Base-by-base conservation (phyloP, 2,888 invertebrate species). In the Priocnemis perturbator region DNA sequence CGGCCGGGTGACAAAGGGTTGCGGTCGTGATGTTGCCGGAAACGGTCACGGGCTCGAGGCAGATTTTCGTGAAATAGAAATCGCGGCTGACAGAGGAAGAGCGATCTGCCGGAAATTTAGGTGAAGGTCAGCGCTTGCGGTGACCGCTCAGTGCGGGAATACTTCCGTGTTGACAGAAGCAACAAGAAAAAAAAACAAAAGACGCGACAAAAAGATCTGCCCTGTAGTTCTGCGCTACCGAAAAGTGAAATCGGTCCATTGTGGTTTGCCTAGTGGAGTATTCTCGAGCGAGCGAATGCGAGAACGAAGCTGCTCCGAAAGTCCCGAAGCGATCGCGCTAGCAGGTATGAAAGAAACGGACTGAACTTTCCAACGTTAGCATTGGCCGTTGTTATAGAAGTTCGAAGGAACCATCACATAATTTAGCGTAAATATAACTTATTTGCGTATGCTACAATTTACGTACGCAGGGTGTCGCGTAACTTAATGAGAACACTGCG, bases 21-120 rank as follows among this genome's bases (percentile, higher is more conserved):
- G 87, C 71, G 87, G 86, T 83, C 77, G 68, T 57, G 69, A 57
- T 82, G 81, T 85, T 86, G 84, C 78, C 83, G 83, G 81, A 85
- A 85, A 83, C 68, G 68, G 69, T 74, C 74, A 71, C 68, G 73
- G 66, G 19, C 17, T 64, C 20, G 11, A 17, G 21, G 14, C 21
- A 45, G 17, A 71, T 55, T 56, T 56, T 44, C 50, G 37, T 53
- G 23, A 60, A 67, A 57, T 55, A 53, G 50, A 56, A 57, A 70
- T 64, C 20, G 47, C 1, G 17, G 52, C 47, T 45, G 20, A 26
- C 57, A 58, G 47, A 67, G 61, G 60, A 68, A 63, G 67, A 66
- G 17, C 30, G 71, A 72, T 69, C 69, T 65, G 60, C 55, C 26
- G 50, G 71, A 81, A 79, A 82, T 78, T 66, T 76, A 48, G 71